Base-by-base conservation (phyloP, 2,797 vertebrate species). In the Pyrocephalus nanus region DNA sequence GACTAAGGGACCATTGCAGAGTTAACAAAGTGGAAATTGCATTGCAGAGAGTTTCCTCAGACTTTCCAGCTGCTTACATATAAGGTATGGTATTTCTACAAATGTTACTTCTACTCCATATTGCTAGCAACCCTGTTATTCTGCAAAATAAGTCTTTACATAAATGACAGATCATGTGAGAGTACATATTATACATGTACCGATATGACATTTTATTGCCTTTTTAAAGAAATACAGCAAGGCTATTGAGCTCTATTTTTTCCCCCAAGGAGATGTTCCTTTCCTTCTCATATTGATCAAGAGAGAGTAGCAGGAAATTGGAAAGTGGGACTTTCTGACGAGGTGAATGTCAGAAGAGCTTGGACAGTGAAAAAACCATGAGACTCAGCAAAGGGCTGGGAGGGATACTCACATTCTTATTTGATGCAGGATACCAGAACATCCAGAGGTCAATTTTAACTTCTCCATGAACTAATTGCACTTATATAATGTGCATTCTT, bases 181-280 rank as follows among this genome's bases (percentile, higher is more conserved):
- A 27, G 60, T 54, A 50, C 0, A 0, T 30, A 45, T 38, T 25
- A 38, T 20, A 61, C 45, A 17, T 51, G 29, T 22, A 81, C 5
- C 11, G 4, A 21, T 42, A 17, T 20, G 15, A 15, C 17, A 77
- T 80, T 74, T 76, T 83, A 60, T 42, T 42, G 32, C 15, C 42
- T 38, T 45, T 90, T 53, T 61, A 64, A 90, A 90, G 65, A 90
- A 58, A 50, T 34, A 38, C 7, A 42, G 29, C 12, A 83, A 78
- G 23, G 54, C 15, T 47, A 66, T 23, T 0, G 0, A 88, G 27
- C 3, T 47, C 21, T 65, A 15, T 60, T 47, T 36, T 83, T 54
- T 48, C 6, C 34, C 15, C 9, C 42, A 65, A 40, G 5, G 38
- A 72, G 74, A 74, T 57, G 38, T 12, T 61, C 43, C 30, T 75